Base-by-base conservation (phyloP, 1,140 invertebrate species). In the Zaprionus gabonicus region DNA sequence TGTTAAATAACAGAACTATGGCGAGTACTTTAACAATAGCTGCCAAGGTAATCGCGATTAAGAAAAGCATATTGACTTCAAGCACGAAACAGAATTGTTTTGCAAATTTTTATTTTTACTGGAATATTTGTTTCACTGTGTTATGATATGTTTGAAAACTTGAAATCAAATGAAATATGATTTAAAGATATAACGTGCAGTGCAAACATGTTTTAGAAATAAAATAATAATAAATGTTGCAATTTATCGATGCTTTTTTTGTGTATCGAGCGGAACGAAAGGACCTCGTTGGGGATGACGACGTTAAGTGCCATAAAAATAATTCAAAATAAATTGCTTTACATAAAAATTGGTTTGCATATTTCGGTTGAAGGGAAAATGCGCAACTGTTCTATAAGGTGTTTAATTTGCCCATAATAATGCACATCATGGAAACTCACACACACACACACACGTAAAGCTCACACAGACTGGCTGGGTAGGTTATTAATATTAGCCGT, bases 241-340 rank as follows among this genome's bases (percentile, higher is more conserved):
- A 34, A 34, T 10, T 34, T 34, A 34, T 34, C 9, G 31, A 34
- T 3, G 31, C 10, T 10, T 3, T 34, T 34, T 34, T 34, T 34
- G 31, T 10, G 31, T 31, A 31, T 31, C 3, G 31, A 9, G 9
- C 9, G 31, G 31, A 51, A 51, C 10, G 46, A 13, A 46, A 46
- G 1, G 6, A 46, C n/a, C 41, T 46, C 41, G 15, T 13, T 51
- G 46, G 46, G 20, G 3, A 13, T 20, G 20, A 13, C 3, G 17
- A 23, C 90, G 80, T 83, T 83, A 90, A 91, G 90, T 87, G 85
- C 90, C 85, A 91, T 91, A 91, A 91, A 91, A 91, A 91, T 91
- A 91, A 91, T 91, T 91, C 81, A 91, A 91, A 91, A 91, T 91
- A 91, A 91, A 91, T 91, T 91, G 90, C 90, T 91, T 80, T 90